Percentiles rank a stretch among this genome's conserved stretches.
These are phyloP conservation scores for Pomacea canaliculata DNA, from an alignment of 2,888 invertebrate genomes.

Conservation along the genomic window DNA sequence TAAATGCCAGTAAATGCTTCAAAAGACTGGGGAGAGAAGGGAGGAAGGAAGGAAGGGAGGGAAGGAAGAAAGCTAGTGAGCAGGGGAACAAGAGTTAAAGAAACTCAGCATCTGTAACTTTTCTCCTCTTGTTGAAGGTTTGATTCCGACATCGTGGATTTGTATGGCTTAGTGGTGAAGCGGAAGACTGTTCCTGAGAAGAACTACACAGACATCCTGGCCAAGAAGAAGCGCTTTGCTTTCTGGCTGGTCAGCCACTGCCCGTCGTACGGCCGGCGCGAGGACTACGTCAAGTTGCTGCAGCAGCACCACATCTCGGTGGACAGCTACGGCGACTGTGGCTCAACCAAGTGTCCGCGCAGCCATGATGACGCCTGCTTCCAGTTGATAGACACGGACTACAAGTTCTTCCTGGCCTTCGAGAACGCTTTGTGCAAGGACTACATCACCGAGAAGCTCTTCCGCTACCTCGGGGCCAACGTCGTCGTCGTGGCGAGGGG, in stretches of 20 bases:
- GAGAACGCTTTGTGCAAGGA: conserved; percentile 16
- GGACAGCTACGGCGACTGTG: conserved; percentile 21
- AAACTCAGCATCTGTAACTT: no score
- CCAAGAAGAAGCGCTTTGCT: conserved; percentile 13
- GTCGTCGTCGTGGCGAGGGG: conserved; percentile 11
- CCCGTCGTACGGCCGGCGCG: conserved; percentile 1
- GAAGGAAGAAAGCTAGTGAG: no score
- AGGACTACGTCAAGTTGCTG: conserved; percentile 25
- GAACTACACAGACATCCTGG: conserved; percentile 20
- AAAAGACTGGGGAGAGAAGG: no score
- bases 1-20: no score
- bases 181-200: not conserved
- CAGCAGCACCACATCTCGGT: conserved; percentile 12
- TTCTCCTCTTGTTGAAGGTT: not conserved
- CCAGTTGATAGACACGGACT: conserved; percentile 15
- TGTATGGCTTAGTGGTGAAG: not conserved
- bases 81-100: no score
- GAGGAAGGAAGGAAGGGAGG: no score
- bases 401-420: conserved; percentile 31
- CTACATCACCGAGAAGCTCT: conserved; percentile 18
- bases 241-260: conserved; percentile 26
- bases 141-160: conserved; percentile 4
- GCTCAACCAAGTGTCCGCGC: conserved; percentile 13
- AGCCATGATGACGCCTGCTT: conserved; percentile 22
- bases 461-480: not conserved